Evolutionary conservation across 2,888 invertebrate species (phyloP), one percentile per base, ranked within the genome.

Genomic region (Zygothrica quintamaculata): DNA sequence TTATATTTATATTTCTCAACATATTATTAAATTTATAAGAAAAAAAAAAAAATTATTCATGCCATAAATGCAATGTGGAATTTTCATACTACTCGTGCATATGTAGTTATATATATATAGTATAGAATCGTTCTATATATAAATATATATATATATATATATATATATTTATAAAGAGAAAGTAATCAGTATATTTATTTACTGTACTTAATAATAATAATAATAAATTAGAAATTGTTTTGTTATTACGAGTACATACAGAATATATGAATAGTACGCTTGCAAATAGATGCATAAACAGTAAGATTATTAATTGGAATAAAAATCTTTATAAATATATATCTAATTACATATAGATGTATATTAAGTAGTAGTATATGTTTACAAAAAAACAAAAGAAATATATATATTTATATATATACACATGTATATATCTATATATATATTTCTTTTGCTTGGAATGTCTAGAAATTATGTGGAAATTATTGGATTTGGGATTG

Each of bases 191-290:
- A 80, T 70, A 50, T 58, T 51, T 13, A 66, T 52, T 58, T 76
- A 47, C 34, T 58, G 77, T 78, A 85, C 70, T 74, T 74, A 86
- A 81, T 84, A 72, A 64, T 70, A n/a, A n/a, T n/a, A n/a, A 87
- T 87, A 72, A 58, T 87, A 84, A 72, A 84, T 78, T 88, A 79
- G 75, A 67, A 52, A 65, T 84, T 76, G 69, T 75, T 84, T 72
- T 77, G 66, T 79, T 76, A 79, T 77, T 76, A 9, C 1, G 9
- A n/a, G 29, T 29, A 68, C 55, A 74, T 67, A 72, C 67, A 77
- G 69, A 51, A 61, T 58, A 66, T 12, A 7, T 3, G 18, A 12
- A 12, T 15, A 9, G 36, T 15, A 55, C 53, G 77, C 51, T 51
- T 58, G 74, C 18, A n/a, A 22, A 22, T 22, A 5, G 18, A 58